Evolutionary conservation across 2,797 vertebrate species (phyloP), one percentile per base, ranked within the genome.

Genomic region (Prionace glauca): DNA sequence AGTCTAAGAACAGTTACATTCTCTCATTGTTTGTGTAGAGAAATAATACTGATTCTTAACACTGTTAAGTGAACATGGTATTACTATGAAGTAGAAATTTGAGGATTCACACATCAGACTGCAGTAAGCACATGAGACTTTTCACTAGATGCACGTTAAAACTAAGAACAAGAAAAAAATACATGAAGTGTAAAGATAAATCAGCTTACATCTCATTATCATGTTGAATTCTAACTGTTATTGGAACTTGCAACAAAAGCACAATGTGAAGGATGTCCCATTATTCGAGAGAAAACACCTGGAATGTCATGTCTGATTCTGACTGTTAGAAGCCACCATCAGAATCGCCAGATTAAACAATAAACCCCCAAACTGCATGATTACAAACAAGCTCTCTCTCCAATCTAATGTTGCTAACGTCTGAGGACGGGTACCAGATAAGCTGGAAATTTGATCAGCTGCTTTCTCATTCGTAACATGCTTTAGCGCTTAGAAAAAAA

Each of bases 31-130:
- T 72, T 0, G 22, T 72, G 24, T 67, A 94, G 67, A 69, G 36
- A 94, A 94, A 94, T 94, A 71, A 71, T 71, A 72, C 92, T 72
- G n/a, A 71, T 69, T 41, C 32, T 93, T 69, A 93, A 71, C 90
- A 92, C 20, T 93, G 65, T 41, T 69, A 93, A 60, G 29, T 84
- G 81, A 65, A 91, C 56, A 91, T 65, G 88, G 29, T 65, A n/a
- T 32, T 65, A n/a, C 16, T 4, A 72, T 16, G 24, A 24, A 45
- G 26, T 32, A 90, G 9, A 94, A 41, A 94, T 94, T 71, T 71
- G 41, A 69, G 41, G 41, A 36, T 94, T 72, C 45, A 94, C 36
- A 36, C 36, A 41, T 69, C 22, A 72, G 36, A 65, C 5, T 65
- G 67, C 10, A 45, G 18, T 71, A 72, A 20, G 67, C 22, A 71